Percentiles rank a stretch among this genome's conserved stretches.
phyloP scores from a whole-genome alignment of 2,797 vertebrate species.

The Rachycentron canadum region DNA sequence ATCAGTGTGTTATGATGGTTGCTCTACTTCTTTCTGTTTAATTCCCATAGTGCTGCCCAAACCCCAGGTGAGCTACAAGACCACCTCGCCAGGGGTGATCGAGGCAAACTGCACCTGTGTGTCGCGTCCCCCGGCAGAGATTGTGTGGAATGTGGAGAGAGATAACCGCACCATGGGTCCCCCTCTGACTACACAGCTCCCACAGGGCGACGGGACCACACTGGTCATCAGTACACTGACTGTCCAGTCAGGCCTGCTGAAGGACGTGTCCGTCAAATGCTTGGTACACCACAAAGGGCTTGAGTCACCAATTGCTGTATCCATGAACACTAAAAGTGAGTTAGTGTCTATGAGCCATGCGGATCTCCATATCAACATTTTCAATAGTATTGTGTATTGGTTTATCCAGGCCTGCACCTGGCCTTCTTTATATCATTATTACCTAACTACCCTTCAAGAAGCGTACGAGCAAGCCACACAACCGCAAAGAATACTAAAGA shows the following conservation, averaged over 20 bases:
- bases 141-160: conserved; percentile 87
- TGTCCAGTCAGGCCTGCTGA: conserved; percentile 82
- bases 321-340: conserved; percentile 90
- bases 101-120: conserved; percentile 87
- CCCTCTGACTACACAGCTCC: conserved; percentile 64
- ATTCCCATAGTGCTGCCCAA: conserved; percentile 84
- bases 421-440: too few species aligned
- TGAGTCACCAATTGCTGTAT: conserved; percentile 86
- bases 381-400: background rate
- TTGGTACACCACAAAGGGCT: conserved; percentile 88
- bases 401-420: background rate
- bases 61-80: conserved; percentile 88
- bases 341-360: conserved; percentile 9
- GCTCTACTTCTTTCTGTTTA: background rate
- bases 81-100: conserved; percentile 83
- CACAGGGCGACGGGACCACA: conserved; percentile 83
- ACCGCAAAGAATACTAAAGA: too few species aligned
- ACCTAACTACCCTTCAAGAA: background rate
- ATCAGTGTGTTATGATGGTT: background rate
- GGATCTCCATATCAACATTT: background rate
- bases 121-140: conserved; percentile 83
- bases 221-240: conserved; percentile 85
- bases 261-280: conserved; percentile 88
- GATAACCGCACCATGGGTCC: conserved; percentile 85
- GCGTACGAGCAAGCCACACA: too few species aligned